Evolutionary conservation across 2,888 invertebrate genomes (phyloP).

Genomic region (Plagiodera versicolora): DNA sequence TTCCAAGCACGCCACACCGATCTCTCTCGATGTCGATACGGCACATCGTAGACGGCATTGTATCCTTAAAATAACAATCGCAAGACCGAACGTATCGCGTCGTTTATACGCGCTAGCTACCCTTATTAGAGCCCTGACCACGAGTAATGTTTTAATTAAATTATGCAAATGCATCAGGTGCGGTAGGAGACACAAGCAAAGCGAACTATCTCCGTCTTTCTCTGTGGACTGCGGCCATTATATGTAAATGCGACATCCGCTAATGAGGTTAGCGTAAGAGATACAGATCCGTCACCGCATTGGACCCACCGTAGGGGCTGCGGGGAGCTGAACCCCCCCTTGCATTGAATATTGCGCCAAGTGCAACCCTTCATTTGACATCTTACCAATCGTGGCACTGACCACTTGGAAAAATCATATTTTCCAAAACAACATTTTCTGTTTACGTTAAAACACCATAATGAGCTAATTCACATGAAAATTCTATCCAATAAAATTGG

Average conservation of each 20-base stretch:
- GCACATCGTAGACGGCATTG: background rate
- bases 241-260: constrained; percentile 49
- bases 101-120: background rate
- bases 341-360: background rate
- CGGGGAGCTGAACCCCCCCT: constrained; percentile 1
- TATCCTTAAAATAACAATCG: background rate
- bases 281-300: constrained; percentile 40
- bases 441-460: too few species aligned
- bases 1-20: background rate
- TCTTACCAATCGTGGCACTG: too few species aligned
- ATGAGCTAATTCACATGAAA: too few species aligned
- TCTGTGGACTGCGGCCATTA: constrained; percentile 41
- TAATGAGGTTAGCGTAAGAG: constrained; percentile 45
- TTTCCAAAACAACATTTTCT: too few species aligned
- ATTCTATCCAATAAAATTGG: too few species aligned
- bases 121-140: constrained; percentile 21
- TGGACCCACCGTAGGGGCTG: background rate
- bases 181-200: constrained; percentile 30
- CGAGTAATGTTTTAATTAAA: constrained; percentile 39
- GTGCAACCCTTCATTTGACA: too few species aligned
- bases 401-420: too few species aligned
- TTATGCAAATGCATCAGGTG: constrained; percentile 39
- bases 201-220: too few species aligned
- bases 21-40: background rate
- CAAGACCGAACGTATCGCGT: background rate